Percentiles rank a stretch among this genome's conserved stretches.
Conservation (phyloP, 2,113 vertebrate species). For the Actinemys pallida region DNA sequence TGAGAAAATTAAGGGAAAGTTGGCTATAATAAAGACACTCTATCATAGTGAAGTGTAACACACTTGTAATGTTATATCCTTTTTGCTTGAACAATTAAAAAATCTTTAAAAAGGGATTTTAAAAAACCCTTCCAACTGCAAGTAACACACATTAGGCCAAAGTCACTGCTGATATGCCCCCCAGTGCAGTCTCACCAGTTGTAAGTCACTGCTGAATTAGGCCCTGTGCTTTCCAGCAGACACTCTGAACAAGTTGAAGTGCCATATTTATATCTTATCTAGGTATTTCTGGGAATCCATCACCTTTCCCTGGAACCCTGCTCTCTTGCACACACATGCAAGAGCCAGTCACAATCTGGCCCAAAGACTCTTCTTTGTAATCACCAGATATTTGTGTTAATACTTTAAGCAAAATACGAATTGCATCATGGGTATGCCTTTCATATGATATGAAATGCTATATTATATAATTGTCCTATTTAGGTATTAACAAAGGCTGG, state of each 20-base stretch:
- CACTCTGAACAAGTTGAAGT: neutral
- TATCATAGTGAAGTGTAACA: conserved; percentile 34
- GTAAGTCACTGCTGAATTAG: neutral
- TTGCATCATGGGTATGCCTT: neutral
- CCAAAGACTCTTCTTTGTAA: neutral
- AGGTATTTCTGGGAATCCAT: conserved; percentile 4
- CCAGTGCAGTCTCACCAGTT: neutral
- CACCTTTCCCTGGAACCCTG: neutral
- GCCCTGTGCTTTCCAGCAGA: neutral
- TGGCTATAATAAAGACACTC: conserved; percentile 53
- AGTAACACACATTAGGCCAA: conserved; percentile 1
- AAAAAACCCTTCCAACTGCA: neutral
- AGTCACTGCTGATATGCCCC: neutral
- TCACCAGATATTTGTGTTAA: neutral
- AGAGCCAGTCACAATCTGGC: conserved; percentile 20
- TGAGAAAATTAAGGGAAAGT: conserved; percentile 57
- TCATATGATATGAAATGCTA: neutral
- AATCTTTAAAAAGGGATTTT: neutral
- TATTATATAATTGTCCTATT: conserved; percentile 7
- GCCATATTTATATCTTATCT: neutral
- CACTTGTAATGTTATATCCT: conserved; percentile 1
- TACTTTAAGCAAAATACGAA: neutral
- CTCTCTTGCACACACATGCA: neutral
- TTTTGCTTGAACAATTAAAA: conserved; percentile 36
- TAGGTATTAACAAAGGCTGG: conserved; percentile 26